These are phyloP conservation scores for Punctoribates punctum DNA, from an alignment of 2,888 invertebrate genomes.

Conservation along the genomic window DNA sequence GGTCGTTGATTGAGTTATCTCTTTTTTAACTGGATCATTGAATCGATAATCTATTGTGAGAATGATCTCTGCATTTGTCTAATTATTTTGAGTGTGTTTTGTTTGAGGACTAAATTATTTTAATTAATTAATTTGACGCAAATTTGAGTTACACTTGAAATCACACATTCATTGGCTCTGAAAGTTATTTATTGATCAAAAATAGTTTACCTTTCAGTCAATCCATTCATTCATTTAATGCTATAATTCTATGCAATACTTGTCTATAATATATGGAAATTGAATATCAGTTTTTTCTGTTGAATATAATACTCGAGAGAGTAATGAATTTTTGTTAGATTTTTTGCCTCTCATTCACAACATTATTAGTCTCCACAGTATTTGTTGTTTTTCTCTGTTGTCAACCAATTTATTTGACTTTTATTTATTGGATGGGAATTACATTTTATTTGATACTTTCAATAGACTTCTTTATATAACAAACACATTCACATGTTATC, in stretches of 20 bases:
- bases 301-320: not conserved
- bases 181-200: not conserved
- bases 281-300: conserved; percentile 8
- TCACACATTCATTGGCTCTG: not conserved
- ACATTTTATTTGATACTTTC: no score
- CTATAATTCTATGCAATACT: not conserved
- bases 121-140: not conserved
- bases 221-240: not conserved
- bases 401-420: conserved; percentile 5
- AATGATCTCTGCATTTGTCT: not conserved
- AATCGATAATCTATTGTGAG: not conserved
- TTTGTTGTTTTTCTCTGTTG: not conserved
- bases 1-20: not conserved
- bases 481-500: no score
- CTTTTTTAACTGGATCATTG: not conserved
- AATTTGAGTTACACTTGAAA: not conserved
- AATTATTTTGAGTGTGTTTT: not conserved
- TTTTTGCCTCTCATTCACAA: no score
- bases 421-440: not conserved
- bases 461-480: no score
- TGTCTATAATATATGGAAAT: not conserved
- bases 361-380: not conserved
- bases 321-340: not conserved
- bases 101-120: conserved; percentile 10
- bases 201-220: not conserved